A percentile compares a stretch with the other conserved stretches of the same genome.
Conservation (phyloP, 1,140 invertebrate genomes). For the Uloborus diversus region DNA sequence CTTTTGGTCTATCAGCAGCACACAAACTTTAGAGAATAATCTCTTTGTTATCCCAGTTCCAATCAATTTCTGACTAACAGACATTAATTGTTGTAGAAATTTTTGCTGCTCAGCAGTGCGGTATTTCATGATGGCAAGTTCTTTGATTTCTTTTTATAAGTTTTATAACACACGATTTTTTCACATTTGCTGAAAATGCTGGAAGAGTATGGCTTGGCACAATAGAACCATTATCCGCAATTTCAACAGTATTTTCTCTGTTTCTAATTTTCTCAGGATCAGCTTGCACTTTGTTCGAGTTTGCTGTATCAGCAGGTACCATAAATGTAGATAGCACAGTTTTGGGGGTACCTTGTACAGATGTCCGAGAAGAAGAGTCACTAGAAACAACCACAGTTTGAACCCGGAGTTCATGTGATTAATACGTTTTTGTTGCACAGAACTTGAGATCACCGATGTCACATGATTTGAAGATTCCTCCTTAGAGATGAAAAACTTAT, state of each 20-base stretch:
- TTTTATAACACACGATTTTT: too few species aligned
- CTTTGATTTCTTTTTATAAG: too few species aligned
- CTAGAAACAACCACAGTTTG: slow-evolving; percentile 32
- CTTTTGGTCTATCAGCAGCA: too few species aligned
- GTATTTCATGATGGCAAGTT: too few species aligned
- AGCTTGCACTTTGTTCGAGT: not conserved
- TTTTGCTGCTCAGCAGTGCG: too few species aligned
- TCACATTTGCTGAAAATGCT: slow-evolving; percentile 28
- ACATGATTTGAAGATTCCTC: slow-evolving; percentile 7
- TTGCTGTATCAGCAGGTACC: not conserved
- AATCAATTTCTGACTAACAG: too few species aligned
- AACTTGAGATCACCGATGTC: slow-evolving; percentile 10
- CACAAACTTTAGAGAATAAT: too few species aligned
- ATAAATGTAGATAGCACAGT: slow-evolving; percentile 10
- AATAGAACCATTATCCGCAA: slow-evolving; percentile 22
- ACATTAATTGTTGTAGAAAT: too few species aligned
- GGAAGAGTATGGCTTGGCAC: slow-evolving; percentile 40
- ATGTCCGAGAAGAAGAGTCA: not conserved
- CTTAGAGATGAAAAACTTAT: slow-evolving; percentile 5
- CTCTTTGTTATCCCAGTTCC: too few species aligned
- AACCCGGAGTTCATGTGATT: slow-evolving; percentile 8
- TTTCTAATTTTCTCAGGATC: not conserved
- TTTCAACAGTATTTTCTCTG: not conserved
- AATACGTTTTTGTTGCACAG: not conserved
- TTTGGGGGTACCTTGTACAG: not conserved